Evolutionary conservation across 2,113 vertebrate genomes (phyloP).

Genomic region (Clarias macrocephalus): DNA sequence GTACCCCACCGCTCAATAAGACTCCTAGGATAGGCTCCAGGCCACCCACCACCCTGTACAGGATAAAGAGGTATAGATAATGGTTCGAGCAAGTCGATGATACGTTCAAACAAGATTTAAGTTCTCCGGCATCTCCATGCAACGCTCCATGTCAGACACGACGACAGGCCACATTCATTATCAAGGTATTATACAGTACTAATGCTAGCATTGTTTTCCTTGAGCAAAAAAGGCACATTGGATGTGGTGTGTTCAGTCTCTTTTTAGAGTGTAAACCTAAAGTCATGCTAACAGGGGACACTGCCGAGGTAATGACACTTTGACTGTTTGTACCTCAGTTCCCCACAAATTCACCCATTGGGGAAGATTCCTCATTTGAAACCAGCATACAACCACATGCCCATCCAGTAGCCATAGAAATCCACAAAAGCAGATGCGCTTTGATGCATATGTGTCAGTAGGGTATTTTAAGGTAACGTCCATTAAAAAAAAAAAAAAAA

Average conservation of each 20-base stretch:
- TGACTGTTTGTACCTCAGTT: constrained; percentile 11
- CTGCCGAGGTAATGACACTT: constrained; percentile 21
- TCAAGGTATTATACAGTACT: background rate
- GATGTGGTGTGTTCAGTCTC: background rate
- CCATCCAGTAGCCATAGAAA: constrained; percentile 21
- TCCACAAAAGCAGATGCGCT: background rate
- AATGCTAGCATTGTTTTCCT: constrained; percentile 3
- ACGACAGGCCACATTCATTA: background rate
- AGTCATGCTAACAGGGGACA: background rate
- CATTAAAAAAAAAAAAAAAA: constrained; percentile 24
- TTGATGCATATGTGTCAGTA: background rate
- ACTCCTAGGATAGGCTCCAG: too few species aligned
- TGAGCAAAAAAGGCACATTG: background rate
- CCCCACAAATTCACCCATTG: constrained; percentile 11
- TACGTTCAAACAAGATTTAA: background rate
- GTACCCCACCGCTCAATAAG: too few species aligned
- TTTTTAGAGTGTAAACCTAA: background rate
- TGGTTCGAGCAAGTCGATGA: background rate
- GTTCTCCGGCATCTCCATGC: background rate
- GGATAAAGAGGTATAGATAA: too few species aligned
- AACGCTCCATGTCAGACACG: background rate
- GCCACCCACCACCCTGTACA: too few species aligned
- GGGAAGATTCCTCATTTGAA: constrained; percentile 36
- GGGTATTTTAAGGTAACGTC: constrained; percentile 25
- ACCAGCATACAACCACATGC: constrained; percentile 22